phyloP scores from a whole-genome alignment of 2,113 vertebrate species.

The Saccopteryx bilineata region DNA sequence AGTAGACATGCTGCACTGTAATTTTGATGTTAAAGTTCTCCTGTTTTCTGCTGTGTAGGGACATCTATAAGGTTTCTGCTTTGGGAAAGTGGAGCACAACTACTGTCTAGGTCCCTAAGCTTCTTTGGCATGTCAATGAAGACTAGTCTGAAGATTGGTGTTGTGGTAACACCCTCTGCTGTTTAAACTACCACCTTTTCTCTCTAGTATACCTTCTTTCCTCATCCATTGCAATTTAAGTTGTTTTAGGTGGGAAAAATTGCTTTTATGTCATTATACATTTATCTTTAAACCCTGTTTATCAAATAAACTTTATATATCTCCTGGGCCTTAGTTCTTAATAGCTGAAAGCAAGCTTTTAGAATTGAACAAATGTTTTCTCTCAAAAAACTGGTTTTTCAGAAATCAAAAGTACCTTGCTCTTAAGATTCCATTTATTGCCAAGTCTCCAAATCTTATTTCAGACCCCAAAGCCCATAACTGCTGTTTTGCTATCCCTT shows the following conservation, averaged over 20 bases:
- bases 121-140: neutral
- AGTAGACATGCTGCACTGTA: rapidly evolving
- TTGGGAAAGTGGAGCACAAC: neutral
- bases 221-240: neutral
- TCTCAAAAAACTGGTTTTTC: slow-evolving; percentile 57
- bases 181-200: neutral
- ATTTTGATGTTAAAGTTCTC: neutral
- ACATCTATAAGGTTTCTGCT: neutral
- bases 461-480: slow-evolving; percentile 74
- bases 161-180: rapidly evolving
- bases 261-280: slow-evolving; percentile 58
- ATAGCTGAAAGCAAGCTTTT: slow-evolving; percentile 69
- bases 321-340: slow-evolving; percentile 66
- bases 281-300: slow-evolving; percentile 45
- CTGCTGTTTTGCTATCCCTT: slow-evolving; percentile 66
- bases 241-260: slow-evolving; percentile 28
- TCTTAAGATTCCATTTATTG: slow-evolving; percentile 76
- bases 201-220: neutral
- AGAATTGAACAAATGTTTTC: slow-evolving; percentile 67
- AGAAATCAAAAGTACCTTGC: slow-evolving; percentile 62
- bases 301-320: slow-evolving; percentile 66
- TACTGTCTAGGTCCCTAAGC: rapidly evolving
- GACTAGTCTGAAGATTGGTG: neutral
- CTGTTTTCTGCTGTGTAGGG: neutral
- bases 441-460: slow-evolving; percentile 73